A percentile compares a stretch with the other conserved stretches of the same genome.
phyloP scores from a whole-genome alignment of 1,140 invertebrate species.

The Papilio polyxenes region DNA sequence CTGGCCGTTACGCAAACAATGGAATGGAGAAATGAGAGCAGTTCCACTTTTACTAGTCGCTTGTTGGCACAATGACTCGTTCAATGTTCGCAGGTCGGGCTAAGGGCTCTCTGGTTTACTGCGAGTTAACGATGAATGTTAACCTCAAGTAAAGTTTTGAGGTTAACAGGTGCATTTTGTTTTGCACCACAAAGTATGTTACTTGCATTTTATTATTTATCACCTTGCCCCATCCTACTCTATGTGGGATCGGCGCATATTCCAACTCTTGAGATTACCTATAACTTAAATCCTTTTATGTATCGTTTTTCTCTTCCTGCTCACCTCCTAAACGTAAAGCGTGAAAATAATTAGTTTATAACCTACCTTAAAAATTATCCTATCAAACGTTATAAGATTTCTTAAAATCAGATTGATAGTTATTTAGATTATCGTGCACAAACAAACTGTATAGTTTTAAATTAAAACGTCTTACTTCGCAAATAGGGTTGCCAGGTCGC shows the following conservation, averaged over 20 bases:
- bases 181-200: neutral
- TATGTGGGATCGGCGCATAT: too few species aligned
- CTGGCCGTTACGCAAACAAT: constrained; percentile 45
- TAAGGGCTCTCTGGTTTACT: neutral
- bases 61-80: constrained; percentile 29
- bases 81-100: constrained; percentile 19
- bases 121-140: neutral
- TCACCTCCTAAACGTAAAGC: too few species aligned
- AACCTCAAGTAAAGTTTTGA: neutral
- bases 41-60: constrained; percentile 17
- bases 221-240: too few species aligned
- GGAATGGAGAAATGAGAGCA: constrained; percentile 42
- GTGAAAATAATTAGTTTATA: too few species aligned
- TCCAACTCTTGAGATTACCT: too few species aligned
- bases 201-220: too few species aligned
- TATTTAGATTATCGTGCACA: neutral
- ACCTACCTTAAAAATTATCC: too few species aligned
- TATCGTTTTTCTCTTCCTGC: too few species aligned
- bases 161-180: neutral
- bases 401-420: neutral
- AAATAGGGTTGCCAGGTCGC: too few species aligned
- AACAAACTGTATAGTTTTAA: neutral
- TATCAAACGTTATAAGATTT: too few species aligned
- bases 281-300: too few species aligned
- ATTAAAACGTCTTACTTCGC: too few species aligned